Percentiles rank a stretch among this genome's conserved stretches.
Conservation (phyloP, 1,140 invertebrate species). For the Drosophila triauraria region DNA sequence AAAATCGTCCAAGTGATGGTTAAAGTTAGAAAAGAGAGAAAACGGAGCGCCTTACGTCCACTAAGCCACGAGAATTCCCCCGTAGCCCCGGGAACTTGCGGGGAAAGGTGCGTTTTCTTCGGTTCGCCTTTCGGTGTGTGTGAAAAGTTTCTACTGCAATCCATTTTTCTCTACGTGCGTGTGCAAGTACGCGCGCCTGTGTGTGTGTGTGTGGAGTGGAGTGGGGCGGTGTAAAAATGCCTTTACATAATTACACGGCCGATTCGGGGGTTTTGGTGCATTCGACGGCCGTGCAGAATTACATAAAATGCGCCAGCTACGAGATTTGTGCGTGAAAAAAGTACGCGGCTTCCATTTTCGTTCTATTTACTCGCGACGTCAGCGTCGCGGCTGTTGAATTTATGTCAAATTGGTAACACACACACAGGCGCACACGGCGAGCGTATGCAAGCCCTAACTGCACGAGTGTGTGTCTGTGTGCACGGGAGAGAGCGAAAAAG, state of each 20-base stretch:
- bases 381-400: conserved; percentile 82
- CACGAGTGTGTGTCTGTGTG: conserved; percentile 36
- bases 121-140: conserved; percentile 51
- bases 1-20: background rate
- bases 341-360: conserved; percentile 74
- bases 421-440: conserved; percentile 41
- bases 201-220: conserved; percentile 35
- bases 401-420: conserved; percentile 84
- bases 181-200: conserved; percentile 53
- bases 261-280: conserved; percentile 24
- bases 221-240: conserved; percentile 68
- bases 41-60: conserved; percentile 19
- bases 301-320: conserved; percentile 52
- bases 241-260: conserved; percentile 75
- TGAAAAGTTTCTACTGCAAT: conserved; percentile 82
- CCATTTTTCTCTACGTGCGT: conserved; percentile 78
- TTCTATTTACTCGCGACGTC: conserved; percentile 80
- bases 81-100: conserved; percentile 13
- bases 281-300: conserved; percentile 38
- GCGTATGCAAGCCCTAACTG: conserved; percentile 54
- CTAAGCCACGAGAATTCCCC: conserved; percentile 4
- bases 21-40: conserved; percentile 3
- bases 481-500: conserved; percentile 31
- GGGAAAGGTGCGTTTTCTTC: conserved; percentile 50
- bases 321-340: conserved; percentile 46